phyloP scores from a whole-genome alignment of 1,140 invertebrate species.

The Druon quercuslanigerum region DNA sequence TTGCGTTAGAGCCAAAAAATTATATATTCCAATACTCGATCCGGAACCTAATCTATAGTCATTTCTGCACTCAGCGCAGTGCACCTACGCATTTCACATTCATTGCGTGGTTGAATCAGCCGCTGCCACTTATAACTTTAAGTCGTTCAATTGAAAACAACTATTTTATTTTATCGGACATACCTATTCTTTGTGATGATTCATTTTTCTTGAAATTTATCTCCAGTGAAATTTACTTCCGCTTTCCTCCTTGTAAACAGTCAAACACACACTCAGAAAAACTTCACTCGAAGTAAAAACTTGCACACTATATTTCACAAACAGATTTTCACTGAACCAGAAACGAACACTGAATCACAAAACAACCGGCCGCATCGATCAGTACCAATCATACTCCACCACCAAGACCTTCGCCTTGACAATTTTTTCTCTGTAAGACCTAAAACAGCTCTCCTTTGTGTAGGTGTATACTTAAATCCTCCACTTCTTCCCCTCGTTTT shows the following conservation, averaged over 20 bases:
- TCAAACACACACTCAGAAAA: not conserved
- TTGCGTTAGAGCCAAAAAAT: too few relatives aligned
- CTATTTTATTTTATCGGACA: too few relatives aligned
- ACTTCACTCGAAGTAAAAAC: not conserved
- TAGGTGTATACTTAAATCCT: not conserved
- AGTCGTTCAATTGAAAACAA: too few relatives aligned
- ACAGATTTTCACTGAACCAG: not conserved
- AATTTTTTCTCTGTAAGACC: not conserved
- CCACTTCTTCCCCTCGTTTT: not conserved
- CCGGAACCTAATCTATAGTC: too few relatives aligned
- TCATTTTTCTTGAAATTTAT: not conserved
- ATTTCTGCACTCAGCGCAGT: too few relatives aligned
- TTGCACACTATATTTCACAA: not conserved
- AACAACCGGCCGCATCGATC: not conserved
- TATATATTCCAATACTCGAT: too few relatives aligned
- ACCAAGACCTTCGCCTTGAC: constrained; percentile 4
- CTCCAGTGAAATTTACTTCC: not conserved
- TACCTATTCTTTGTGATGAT: not conserved
- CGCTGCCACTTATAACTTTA: too few relatives aligned
- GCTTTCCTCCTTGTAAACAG: not conserved
- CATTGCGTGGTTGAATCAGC: too few relatives aligned
- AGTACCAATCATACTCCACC: not conserved
- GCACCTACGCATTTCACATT: too few relatives aligned
- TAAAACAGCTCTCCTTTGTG: not conserved
- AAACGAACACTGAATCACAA: constrained; percentile 23